Base-by-base conservation (phyloP, 2,113 vertebrate species). In the Nematolebias whitei region DNA sequence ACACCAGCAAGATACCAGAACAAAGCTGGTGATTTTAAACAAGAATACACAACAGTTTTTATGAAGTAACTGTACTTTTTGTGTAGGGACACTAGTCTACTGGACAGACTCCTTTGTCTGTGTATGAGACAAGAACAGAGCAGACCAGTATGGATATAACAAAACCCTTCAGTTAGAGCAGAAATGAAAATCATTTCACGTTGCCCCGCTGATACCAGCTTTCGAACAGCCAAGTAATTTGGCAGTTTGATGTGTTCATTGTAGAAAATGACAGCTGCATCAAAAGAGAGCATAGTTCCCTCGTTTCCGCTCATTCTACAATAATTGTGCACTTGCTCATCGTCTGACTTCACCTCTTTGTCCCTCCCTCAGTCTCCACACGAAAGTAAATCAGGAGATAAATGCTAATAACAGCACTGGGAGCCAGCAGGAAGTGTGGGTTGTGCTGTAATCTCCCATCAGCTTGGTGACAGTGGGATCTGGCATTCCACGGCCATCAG, bases 391-490 rank as follows among this genome's bases (percentile, higher is more conserved):
- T 48, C 73, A 68, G 24, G 66, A 59, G 61, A 70, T 79, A 76
- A 75, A 75, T 24, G 38, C 62, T 50, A 82, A 68, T 64, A 64
- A 74, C 53, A 75, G 58, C 20, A 12, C 20, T 38, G 64, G 39
- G 40, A 74, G 63, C 20, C 9, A 12, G 32, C 62, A 77, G 62
- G 77, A 77, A 45, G 45, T 16, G 29, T 44, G 39, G 40, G 29
- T 51, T 79, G 56, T 64, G 53, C 29, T 29, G 16, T 72, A 68
- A 85, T 87, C 73, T 71, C 51, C 61, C 58, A 12, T 52, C 47
- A 39, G 47, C 19, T 38, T 12, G 1, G 50, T 22, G 81, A 54
- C 50, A 23, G 58, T 3, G 2, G 51, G 76, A 55, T 72, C 55
- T 26, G 52, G 47, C 59, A 80, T 86, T 84, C 63, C 59, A 35